Percentiles rank a stretch among this genome's conserved stretches.
phyloP scores from a whole-genome alignment of 2,797 vertebrate species.

The Otolemur crassicaudatus region DNA sequence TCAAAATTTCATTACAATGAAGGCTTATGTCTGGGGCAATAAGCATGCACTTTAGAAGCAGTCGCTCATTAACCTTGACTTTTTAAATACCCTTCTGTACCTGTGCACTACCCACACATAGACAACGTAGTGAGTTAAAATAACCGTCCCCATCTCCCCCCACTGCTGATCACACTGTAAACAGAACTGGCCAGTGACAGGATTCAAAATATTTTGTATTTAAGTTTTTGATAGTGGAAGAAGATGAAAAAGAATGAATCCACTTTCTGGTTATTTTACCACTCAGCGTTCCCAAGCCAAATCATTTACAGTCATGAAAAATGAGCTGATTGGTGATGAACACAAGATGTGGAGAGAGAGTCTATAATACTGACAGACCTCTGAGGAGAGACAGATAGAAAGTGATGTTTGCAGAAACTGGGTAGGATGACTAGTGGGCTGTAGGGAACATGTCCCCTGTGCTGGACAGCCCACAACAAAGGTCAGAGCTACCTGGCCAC shows the following conservation, averaged over 20 bases:
- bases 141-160: neutral
- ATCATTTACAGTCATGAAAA: slow-evolving; percentile 51
- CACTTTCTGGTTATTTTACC: slow-evolving; percentile 58
- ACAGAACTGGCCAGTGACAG: slow-evolving; percentile 9
- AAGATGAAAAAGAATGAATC: slow-evolving; percentile 23
- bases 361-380: neutral
- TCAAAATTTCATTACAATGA: neutral
- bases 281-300: slow-evolving; percentile 42
- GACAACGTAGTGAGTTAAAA: slow-evolving; percentile 16
- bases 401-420: slow-evolving; percentile 49
- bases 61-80: slow-evolving; percentile 15
- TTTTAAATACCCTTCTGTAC: neutral
- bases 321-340: slow-evolving; percentile 59
- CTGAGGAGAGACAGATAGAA: neutral
- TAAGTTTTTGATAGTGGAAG: slow-evolving; percentile 35
- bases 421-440: neutral
- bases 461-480: neutral
- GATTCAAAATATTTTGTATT: slow-evolving; percentile 38
- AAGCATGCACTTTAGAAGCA: neutral
- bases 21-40: neutral
- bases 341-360: slow-evolving; percentile 49
- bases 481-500: neutral
- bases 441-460: neutral
- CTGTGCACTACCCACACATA: neutral
- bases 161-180: neutral